Evolutionary conservation across 1,140 invertebrate species (phyloP).

Genomic region (Drosophila virilis): DNA sequence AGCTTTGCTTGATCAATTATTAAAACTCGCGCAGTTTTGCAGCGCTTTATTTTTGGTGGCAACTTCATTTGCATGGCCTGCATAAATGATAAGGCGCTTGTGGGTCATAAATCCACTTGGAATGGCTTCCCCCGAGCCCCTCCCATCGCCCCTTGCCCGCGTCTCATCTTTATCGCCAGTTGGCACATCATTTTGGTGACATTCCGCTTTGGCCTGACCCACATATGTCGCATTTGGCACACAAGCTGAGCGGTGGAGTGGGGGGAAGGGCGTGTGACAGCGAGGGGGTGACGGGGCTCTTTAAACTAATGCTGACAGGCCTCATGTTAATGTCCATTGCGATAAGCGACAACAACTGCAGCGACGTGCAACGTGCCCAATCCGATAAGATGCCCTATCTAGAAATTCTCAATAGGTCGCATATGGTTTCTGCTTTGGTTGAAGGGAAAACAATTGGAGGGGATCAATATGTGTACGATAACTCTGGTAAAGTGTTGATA

Average conservation of each 20-base stretch:
- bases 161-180: constrained; percentile 23
- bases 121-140: not conserved
- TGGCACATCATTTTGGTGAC: constrained; percentile 16
- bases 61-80: constrained; percentile 2
- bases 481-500: not conserved
- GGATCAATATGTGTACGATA: not conserved
- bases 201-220: constrained; percentile 9
- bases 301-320: constrained; percentile 31
- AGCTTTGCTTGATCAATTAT: constrained; percentile 67
- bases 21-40: constrained; percentile 56
- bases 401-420: not conserved
- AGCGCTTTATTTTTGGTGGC: constrained; percentile 7
- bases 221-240: constrained; percentile 7
- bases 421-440: not conserved
- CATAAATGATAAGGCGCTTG: constrained; percentile 19
- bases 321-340: constrained; percentile 30
- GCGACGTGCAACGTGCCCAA: constrained; percentile 11
- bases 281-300: too few relatives aligned
- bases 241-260: not conserved
- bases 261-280: too few relatives aligned
- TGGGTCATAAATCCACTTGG: constrained; percentile 29
- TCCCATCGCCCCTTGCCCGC: not conserved
- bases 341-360: constrained; percentile 20
- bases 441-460: not conserved
- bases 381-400: constrained; percentile 8